Evolutionary conservation across 1,140 invertebrate species (phyloP).

Genomic region (Drosophila rufa): DNA sequence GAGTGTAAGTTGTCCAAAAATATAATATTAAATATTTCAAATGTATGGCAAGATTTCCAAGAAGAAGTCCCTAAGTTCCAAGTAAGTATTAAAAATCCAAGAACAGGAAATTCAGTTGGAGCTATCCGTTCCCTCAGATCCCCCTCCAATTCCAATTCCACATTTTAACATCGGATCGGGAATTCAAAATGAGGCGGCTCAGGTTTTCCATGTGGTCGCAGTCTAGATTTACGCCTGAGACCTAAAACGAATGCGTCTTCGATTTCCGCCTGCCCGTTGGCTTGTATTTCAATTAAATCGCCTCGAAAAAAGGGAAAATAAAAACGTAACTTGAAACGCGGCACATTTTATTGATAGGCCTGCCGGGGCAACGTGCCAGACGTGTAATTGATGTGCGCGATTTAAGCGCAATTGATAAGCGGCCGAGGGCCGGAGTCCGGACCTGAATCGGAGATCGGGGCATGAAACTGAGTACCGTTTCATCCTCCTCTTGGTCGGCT

Average conservation of each 20-base stretch:
- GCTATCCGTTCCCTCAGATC: neutral
- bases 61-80: too few relatives aligned
- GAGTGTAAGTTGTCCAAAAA: too few relatives aligned
- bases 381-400: conserved; percentile 76
- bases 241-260: conserved; percentile 27
- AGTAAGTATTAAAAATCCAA: neutral
- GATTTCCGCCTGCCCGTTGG: conserved; percentile 11
- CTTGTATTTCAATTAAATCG: conserved; percentile 77
- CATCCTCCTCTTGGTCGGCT: conserved; percentile 31
- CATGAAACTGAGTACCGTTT: conserved; percentile 23
- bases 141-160: conserved; percentile 7
- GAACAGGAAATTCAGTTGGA: neutral
- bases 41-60: too few relatives aligned
- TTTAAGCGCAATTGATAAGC: conserved; percentile 80
- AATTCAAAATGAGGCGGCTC: conserved; percentile 14
- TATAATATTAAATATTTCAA: too few relatives aligned
- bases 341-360: conserved; percentile 70
- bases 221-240: conserved; percentile 43
- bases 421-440: conserved; percentile 29
- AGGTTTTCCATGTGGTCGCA: conserved; percentile 48
- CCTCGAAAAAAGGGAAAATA: conserved; percentile 53
- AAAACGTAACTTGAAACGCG: conserved; percentile 69
- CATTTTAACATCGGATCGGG: conserved; percentile 12
- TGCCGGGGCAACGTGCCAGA: conserved; percentile 43
- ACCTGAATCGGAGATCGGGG: conserved; percentile 24